Percentiles rank a stretch among this genome's conserved stretches.
phyloP scores from a whole-genome alignment of 2,888 invertebrate genomes.

The Pammene fasciana region DNA sequence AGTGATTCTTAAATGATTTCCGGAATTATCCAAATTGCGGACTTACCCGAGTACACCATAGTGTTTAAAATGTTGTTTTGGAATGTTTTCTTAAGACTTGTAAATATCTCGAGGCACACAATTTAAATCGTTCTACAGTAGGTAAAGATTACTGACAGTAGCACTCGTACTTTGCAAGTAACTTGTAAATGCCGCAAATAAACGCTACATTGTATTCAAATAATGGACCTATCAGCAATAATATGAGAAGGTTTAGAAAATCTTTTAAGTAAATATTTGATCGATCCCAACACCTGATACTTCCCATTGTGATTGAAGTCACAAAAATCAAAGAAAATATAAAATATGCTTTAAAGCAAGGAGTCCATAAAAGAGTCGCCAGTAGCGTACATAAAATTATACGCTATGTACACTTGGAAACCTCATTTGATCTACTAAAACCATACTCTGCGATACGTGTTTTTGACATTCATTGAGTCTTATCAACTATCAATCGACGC shows the following conservation, averaged over 20 bases:
- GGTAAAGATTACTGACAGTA: background rate
- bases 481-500: background rate
- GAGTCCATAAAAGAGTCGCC: background rate
- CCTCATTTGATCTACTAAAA: background rate
- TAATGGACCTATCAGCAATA: background rate
- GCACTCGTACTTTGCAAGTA: background rate
- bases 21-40: too few relatives aligned
- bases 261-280: background rate
- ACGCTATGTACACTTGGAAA: background rate
- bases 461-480: background rate
- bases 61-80: background rate
- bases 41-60: too few relatives aligned
- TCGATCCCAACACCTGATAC: background rate
- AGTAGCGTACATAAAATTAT: background rate
- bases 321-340: background rate
- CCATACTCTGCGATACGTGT: background rate
- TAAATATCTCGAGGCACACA: background rate
- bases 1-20: too few relatives aligned
- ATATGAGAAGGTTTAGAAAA: background rate
- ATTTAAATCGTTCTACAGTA: conserved; percentile 5
- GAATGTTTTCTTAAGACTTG: background rate
- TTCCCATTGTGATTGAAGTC: background rate
- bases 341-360: background rate
- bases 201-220: background rate
- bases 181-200: conserved; percentile 14